Evolutionary conservation across 2,888 invertebrate genomes (phyloP).

Genomic region (Hirtodrosophila histrioides): DNA sequence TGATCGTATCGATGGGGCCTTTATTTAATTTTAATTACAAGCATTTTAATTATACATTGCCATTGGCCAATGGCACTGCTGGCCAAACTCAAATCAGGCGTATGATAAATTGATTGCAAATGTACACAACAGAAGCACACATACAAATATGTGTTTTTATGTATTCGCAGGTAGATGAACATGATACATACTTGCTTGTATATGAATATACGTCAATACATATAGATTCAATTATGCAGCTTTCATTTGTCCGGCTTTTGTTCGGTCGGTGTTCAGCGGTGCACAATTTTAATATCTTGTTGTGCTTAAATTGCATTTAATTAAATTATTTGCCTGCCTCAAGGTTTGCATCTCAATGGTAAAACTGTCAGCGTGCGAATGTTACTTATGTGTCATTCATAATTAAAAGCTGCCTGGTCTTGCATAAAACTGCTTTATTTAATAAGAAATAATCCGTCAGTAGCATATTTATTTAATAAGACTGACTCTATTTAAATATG

Average conservation of each 20-base stretch:
- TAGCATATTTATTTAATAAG: too few species aligned
- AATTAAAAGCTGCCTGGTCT: constrained; percentile 4
- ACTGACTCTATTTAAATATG: too few species aligned
- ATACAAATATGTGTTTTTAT: background rate
- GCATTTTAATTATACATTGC: constrained; percentile 47
- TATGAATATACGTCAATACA: background rate
- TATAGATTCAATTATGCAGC: background rate
- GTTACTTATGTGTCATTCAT: constrained; percentile 11
- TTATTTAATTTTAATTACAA: constrained; percentile 64
- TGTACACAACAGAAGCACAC: constrained; percentile 25
- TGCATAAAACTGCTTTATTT: background rate
- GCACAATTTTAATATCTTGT: constrained; percentile 36
- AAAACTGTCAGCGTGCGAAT: constrained; percentile 10
- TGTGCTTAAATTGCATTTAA: constrained; percentile 46
- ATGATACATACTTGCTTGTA: background rate
- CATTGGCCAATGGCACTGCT: constrained; percentile 25
- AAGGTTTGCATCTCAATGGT: constrained; percentile 20
- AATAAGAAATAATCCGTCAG: too few species aligned
- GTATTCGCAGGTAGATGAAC: too few species aligned
- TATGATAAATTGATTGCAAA: constrained; percentile 72
- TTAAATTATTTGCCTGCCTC: constrained; percentile 47
- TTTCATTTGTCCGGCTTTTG: constrained; percentile 13
- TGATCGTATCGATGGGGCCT: constrained; percentile 22
- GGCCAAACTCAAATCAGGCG: constrained; percentile 57
- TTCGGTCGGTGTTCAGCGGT: background rate